Conservation (phyloP, 1,140 invertebrate species). For the Ips typographus region DNA sequence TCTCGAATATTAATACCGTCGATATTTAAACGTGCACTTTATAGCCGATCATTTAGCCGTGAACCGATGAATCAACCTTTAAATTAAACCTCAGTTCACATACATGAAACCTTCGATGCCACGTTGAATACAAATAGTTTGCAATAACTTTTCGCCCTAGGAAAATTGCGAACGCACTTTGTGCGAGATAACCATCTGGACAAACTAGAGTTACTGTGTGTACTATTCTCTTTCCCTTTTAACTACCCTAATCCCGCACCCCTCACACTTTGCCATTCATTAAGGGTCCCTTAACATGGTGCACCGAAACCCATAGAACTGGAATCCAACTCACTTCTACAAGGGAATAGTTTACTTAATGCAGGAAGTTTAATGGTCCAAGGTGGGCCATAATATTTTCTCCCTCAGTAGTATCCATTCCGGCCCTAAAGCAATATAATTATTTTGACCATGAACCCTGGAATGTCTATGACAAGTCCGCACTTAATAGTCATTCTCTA, state of each 20-base stretch:
- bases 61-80: no score
- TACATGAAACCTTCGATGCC: no score
- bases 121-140: no score
- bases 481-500: conserved; percentile 8
- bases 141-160: conserved; percentile 5
- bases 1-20: no score
- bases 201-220: conserved; percentile 38
- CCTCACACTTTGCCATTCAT: conserved; percentile 35
- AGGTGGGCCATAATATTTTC: no score
- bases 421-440: conserved; percentile 39
- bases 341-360: no score
- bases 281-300: conserved; percentile 32
- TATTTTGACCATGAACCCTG: conserved; percentile 41
- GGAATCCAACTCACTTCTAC: neutral
- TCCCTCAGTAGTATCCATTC: no score
- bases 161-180: conserved; percentile 27
- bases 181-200: conserved; percentile 44
- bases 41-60: no score
- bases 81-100: no score
- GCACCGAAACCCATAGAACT: neutral
- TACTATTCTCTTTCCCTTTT: conserved; percentile 29
- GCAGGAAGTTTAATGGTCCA: no score
- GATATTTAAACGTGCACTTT: no score
- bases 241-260: conserved; percentile 30
- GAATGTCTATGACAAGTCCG: conserved; percentile 18